Conservation (phyloP, 2,888 invertebrate species). For the Nemoura dubitans region DNA sequence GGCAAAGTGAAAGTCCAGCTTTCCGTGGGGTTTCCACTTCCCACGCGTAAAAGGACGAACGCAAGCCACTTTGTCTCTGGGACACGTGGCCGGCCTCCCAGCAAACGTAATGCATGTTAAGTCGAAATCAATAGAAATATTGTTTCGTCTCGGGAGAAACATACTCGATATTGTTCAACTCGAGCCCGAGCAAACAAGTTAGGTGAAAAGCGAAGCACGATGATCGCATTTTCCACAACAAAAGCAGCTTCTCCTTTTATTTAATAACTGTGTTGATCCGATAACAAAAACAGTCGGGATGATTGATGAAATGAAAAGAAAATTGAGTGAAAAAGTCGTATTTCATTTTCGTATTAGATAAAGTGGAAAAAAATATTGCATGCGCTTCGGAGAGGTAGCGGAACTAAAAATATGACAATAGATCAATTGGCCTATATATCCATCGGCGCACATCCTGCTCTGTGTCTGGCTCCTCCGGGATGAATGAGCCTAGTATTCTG, state of each 20-base stretch:
- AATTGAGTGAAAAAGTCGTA: background rate
- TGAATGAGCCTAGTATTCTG: background rate
- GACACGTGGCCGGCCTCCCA: background rate
- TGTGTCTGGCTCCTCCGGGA: background rate
- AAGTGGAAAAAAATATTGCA: background rate
- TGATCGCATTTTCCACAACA: constrained; percentile 7
- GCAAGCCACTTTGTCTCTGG: no score
- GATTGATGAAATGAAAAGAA: constrained; percentile 12
- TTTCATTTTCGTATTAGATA: background rate
- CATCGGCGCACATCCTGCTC: background rate
- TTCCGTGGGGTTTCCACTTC: background rate
- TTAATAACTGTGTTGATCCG: constrained; percentile 12
- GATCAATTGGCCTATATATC: background rate
- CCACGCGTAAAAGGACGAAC: no score
- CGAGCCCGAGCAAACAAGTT: background rate
- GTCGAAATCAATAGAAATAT: constrained; percentile 4
- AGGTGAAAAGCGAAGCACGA: background rate
- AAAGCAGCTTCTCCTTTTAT: background rate
- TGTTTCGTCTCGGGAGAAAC: background rate
- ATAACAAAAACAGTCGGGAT: background rate
- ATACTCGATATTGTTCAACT: background rate
- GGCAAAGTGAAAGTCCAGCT: background rate
- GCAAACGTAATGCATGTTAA: background rate
- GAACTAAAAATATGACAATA: constrained; percentile 1
- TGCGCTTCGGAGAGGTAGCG: background rate